Conservation (phyloP, 1,140 invertebrate genomes). For the Cydia amplana region DNA sequence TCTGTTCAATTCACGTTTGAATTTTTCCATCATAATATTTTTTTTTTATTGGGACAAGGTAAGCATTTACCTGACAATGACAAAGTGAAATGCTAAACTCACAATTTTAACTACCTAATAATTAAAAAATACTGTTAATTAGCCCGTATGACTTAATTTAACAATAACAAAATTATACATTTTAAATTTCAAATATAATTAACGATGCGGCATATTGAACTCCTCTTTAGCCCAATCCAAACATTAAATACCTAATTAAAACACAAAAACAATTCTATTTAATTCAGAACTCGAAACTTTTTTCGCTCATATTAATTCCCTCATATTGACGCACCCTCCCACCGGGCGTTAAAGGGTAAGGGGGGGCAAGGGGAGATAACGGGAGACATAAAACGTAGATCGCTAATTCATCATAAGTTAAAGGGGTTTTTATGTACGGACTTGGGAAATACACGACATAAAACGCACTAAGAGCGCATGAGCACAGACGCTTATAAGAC, state of each 20-base stretch:
- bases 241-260: conserved; percentile 28
- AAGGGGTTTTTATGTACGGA: conserved; percentile 77
- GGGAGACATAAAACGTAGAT: conserved; percentile 78
- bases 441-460: conserved; percentile 50
- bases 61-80: too few species aligned
- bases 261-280: conserved; percentile 30
- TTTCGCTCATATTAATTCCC: conserved; percentile 75
- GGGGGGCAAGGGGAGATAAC: conserved; percentile 59
- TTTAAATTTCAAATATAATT: neutral
- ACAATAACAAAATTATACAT: neutral
- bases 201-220: neutral
- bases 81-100: too few species aligned
- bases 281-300: conserved; percentile 44
- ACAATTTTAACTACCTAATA: too few species aligned
- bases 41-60: too few species aligned
- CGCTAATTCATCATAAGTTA: conserved; percentile 80
- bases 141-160: neutral
- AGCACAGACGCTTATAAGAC: neutral
- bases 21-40: neutral
- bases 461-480: conserved; percentile 63
- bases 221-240: conserved; percentile 3
- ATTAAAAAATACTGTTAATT: too few species aligned
- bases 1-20: neutral
- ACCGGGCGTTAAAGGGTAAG: conserved; percentile 44
- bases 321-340: conserved; percentile 67